Evolutionary conservation across 1,140 invertebrate species (phyloP).

Genomic region (Zaprionus gabonicus): DNA sequence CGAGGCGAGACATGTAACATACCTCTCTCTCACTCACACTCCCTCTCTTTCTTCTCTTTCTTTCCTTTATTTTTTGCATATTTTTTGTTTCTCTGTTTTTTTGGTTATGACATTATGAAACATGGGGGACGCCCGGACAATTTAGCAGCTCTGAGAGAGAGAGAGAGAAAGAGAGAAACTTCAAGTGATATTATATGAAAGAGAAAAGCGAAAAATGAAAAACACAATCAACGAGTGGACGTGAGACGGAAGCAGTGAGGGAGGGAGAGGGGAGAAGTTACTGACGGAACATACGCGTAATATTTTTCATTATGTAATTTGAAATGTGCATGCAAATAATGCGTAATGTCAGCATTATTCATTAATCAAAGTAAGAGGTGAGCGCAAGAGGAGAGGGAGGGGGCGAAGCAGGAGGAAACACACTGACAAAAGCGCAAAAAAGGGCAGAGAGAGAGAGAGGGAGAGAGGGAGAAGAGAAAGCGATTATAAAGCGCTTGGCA

Average conservation of each 20-base stretch:
- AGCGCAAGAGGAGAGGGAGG: not conserved
- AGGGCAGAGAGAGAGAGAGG: not conserved
- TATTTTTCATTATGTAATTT: slow-evolving; percentile 28
- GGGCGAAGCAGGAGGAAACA: not conserved
- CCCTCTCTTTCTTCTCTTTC: not conserved
- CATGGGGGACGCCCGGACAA: slow-evolving; percentile 57
- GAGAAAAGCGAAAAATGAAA: not conserved
- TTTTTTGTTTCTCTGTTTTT: slow-evolving; percentile 9
- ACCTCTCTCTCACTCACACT: not conserved
- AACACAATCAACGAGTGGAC: slow-evolving; percentile 13
- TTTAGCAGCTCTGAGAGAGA: slow-evolving; percentile 36
- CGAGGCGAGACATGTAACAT: slow-evolving; percentile 41
- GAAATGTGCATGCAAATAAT: slow-evolving; percentile 56
- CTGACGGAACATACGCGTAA: not conserved
- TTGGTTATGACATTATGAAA: slow-evolving; percentile 49
- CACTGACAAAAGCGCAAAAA: not conserved
- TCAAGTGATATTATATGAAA: slow-evolving; percentile 17
- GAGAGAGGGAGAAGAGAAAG: not conserved
- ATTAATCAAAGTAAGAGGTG: slow-evolving; percentile 56
- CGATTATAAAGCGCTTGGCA: slow-evolving; percentile 55
- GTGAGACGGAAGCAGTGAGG: not conserved
- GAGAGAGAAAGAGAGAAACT: not conserved
- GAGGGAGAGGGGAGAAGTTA: not conserved
- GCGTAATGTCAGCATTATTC: slow-evolving; percentile 72
- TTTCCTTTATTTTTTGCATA: not conserved